Percentiles rank a stretch among this genome's conserved stretches.
Evolutionary conservation across 2,888 invertebrate species (phyloP).

Genomic region (Penaeus monodon): DNA sequence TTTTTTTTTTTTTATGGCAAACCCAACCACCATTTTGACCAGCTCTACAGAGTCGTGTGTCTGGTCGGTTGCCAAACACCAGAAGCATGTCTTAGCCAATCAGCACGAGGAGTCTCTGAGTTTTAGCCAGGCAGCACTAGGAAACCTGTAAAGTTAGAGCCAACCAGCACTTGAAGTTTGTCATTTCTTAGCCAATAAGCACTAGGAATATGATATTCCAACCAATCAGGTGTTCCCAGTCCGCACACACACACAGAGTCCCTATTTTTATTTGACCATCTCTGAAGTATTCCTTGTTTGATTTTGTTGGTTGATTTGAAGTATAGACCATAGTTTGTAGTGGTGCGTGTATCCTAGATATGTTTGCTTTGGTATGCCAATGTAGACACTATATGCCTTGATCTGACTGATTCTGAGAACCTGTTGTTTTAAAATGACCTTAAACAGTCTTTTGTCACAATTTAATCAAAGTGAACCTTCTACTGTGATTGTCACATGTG

Average conservation of each 20-base stretch:
- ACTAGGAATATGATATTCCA: conserved; percentile 59
- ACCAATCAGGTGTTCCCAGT: conserved; percentile 66
- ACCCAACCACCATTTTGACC: conserved; percentile 60
- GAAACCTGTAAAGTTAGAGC: conserved; percentile 44
- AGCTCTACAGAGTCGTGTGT: conserved; percentile 45
- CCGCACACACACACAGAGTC: conserved; percentile 64
- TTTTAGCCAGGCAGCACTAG: conserved; percentile 57
- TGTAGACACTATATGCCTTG: conserved; percentile 10
- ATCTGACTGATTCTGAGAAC: no score
- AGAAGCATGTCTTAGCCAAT: conserved; percentile 57
- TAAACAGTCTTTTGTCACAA: no score
- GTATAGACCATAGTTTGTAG: conserved; percentile 54
- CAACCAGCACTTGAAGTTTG: conserved; percentile 45
- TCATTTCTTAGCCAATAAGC: conserved; percentile 63
- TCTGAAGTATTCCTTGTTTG: conserved; percentile 64
- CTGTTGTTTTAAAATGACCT: no score
- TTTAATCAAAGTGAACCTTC: conserved; percentile 13
- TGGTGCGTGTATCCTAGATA: conserved; percentile 56
- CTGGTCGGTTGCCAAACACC: conserved; percentile 49
- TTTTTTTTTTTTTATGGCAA: conserved; percentile 52
- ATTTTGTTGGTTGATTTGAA: conserved; percentile 59
- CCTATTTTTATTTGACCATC: conserved; percentile 62
- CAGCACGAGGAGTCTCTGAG: conserved; percentile 53
- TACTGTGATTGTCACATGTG: not conserved
- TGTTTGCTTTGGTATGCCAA: conserved; percentile 58